phyloP scores from a whole-genome alignment of 2,797 vertebrate species.

The Varecia variegata region DNA sequence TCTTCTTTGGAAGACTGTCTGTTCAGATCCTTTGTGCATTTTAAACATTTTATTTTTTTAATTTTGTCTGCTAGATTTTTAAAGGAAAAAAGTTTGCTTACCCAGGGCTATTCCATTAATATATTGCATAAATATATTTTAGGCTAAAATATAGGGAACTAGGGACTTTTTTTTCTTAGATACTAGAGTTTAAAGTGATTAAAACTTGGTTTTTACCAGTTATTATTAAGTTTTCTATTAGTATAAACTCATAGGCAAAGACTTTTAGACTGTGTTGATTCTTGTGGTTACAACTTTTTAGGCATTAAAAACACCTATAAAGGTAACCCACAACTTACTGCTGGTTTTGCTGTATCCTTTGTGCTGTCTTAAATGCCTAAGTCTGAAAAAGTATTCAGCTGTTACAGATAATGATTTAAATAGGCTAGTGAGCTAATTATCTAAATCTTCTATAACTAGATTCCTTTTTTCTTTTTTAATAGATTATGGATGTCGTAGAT shows the following conservation, averaged over 20 bases:
- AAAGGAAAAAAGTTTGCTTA: constrained; percentile 25
- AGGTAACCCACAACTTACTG: neutral
- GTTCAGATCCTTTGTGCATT: constrained; percentile 9
- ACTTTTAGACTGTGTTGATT: constrained; percentile 10
- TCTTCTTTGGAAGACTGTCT: constrained; percentile 10
- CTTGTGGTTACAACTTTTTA: neutral
- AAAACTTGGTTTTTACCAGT: constrained; percentile 32
- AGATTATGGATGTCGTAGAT: constrained; percentile 87
- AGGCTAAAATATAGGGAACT: neutral
- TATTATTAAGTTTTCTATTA: neutral
- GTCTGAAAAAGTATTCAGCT: neutral
- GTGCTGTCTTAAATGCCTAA: neutral
- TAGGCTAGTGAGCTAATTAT: constrained; percentile 14
- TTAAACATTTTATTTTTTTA: neutral
- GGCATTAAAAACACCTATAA: neutral
- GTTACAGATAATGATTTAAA: neutral
- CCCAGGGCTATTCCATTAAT: neutral
- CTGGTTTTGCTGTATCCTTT: neutral
- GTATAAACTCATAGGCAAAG: neutral
- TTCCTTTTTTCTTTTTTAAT: constrained; percentile 78
- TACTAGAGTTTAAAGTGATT: neutral
- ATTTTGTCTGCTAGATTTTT: neutral
- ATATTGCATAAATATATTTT: constrained; percentile 17
- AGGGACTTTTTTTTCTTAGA: neutral
- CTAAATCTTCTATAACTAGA: constrained; percentile 68